These are phyloP conservation scores for Abrostola triplasia DNA, from an alignment of 2,888 invertebrate genomes.

Conservation along the genomic window DNA sequence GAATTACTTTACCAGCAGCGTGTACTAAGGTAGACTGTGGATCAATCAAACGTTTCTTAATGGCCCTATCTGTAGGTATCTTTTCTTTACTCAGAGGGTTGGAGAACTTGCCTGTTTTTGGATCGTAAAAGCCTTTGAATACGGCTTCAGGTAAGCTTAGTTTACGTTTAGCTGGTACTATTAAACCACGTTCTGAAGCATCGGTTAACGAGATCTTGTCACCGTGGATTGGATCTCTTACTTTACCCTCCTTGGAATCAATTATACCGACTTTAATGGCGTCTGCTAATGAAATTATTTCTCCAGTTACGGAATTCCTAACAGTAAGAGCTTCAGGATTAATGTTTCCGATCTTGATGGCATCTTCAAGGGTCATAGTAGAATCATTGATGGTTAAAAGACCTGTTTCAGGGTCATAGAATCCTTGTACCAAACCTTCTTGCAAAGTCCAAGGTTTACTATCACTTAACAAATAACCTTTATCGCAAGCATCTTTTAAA, in stretches of 20 bases:
- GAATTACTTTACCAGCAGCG: conserved; percentile 93
- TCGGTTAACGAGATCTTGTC: conserved; percentile 93
- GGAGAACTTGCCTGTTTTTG: conserved; percentile 93
- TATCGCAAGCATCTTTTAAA: conserved; percentile 93
- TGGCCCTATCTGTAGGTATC: conserved; percentile 94
- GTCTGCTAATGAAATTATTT: conserved; percentile 93
- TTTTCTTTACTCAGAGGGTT: conserved; percentile 94
- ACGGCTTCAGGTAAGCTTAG: conserved; percentile 96
- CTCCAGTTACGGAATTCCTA: conserved; percentile 93
- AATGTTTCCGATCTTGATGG: conserved; percentile 92
- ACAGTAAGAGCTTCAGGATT: conserved; percentile 93
- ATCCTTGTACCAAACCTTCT: conserved; percentile 94
- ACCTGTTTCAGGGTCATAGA: conserved; percentile 93
- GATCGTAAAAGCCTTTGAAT: conserved; percentile 97
- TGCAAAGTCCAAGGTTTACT: conserved; percentile 94
- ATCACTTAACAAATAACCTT: conserved; percentile 94
- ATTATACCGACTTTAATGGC: conserved; percentile 93
- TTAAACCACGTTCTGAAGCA: conserved; percentile 94
- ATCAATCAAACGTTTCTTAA: conserved; percentile 95
- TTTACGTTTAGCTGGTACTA: conserved; percentile 94
- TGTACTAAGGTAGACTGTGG: conserved; percentile 95
- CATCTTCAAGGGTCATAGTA: conserved; percentile 91
- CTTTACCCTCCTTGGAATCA: conserved; percentile 93
- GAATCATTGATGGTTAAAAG: conserved; percentile 91
- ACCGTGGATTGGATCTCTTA: conserved; percentile 92